Percentiles rank a stretch among this genome's conserved stretches.
phyloP scores from a whole-genome alignment of 2,797 vertebrate species.

The Spinus olivaceus region DNA sequence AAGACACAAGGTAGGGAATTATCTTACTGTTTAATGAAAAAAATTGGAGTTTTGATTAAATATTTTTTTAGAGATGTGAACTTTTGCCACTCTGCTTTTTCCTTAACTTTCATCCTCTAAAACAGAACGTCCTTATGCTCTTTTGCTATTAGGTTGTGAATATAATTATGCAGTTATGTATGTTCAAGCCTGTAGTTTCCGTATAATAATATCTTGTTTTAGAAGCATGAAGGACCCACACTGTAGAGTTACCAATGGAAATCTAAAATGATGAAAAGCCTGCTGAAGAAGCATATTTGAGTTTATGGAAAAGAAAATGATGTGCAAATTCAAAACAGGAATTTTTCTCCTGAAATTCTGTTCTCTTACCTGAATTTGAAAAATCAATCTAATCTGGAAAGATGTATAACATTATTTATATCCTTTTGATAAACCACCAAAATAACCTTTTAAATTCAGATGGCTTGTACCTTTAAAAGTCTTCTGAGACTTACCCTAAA shows the following conservation, averaged over 20 bases:
- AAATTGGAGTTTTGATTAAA: background rate
- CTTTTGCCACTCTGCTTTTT: background rate
- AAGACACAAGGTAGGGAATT: background rate
- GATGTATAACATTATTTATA: constrained; percentile 45
- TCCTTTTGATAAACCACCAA: constrained; percentile 53
- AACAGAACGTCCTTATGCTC: background rate
- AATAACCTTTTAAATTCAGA: constrained; percentile 58
- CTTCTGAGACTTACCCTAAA: constrained; percentile 48
- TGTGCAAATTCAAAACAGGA: background rate
- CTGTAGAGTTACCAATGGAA: background rate
- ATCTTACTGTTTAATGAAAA: background rate
- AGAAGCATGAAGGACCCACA: background rate
- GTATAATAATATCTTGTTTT: background rate
- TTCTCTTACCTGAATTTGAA: background rate
- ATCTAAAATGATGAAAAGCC: background rate
- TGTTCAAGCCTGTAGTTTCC: background rate
- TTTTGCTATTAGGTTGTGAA: background rate
- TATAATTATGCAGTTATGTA: background rate
- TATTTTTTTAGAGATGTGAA: background rate
- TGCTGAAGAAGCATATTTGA: background rate
- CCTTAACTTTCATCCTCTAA: background rate
- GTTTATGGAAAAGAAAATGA: background rate
- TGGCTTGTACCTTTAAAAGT: constrained; percentile 63
- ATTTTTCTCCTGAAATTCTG: background rate
- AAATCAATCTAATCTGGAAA: constrained; percentile 35